Percentiles rank a stretch among this genome's conserved stretches.
These are phyloP conservation scores for Cryptus armator DNA, from an alignment of 2,888 invertebrate genomes.

Conservation along the genomic window DNA sequence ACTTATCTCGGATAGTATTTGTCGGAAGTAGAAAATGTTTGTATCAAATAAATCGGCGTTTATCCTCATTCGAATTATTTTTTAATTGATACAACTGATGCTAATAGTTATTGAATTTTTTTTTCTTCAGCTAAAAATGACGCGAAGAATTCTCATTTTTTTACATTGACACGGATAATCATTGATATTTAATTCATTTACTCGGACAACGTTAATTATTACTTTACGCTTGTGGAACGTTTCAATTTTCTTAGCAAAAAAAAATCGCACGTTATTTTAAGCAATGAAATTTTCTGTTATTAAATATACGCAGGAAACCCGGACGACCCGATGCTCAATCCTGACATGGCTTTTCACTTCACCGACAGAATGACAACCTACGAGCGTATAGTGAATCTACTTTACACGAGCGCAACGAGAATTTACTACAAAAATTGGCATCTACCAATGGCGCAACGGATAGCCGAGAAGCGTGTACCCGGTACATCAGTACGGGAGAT, in stretches of 20 bases:
- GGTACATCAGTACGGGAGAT: conserved; percentile 76
- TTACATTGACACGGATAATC: background rate
- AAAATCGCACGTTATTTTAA: background rate
- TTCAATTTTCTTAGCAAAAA: background rate
- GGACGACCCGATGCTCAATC: conserved; percentile 80
- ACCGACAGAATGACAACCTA: conserved; percentile 77
- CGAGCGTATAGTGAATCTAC: conserved; percentile 77
- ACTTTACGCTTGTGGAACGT: background rate
- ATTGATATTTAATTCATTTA: background rate
- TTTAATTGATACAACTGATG: no score
- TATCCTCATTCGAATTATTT: no score
- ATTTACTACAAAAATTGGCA: conserved; percentile 80
- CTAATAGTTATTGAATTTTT: no score
- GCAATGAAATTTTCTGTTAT: background rate
- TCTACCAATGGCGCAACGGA: conserved; percentile 77
- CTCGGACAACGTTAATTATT: background rate
- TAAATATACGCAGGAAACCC: conserved; percentile 77
- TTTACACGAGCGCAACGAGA: conserved; percentile 80
- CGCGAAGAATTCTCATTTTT: background rate
- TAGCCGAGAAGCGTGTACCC: conserved; percentile 76
- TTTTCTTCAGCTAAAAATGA: background rate
- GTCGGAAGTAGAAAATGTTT: background rate
- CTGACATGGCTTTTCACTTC: conserved; percentile 82
- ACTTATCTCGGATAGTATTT: conserved; percentile 65
- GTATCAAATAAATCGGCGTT: background rate